phyloP scores from a whole-genome alignment of 2,797 vertebrate species.

The Chloroceryle inda region DNA sequence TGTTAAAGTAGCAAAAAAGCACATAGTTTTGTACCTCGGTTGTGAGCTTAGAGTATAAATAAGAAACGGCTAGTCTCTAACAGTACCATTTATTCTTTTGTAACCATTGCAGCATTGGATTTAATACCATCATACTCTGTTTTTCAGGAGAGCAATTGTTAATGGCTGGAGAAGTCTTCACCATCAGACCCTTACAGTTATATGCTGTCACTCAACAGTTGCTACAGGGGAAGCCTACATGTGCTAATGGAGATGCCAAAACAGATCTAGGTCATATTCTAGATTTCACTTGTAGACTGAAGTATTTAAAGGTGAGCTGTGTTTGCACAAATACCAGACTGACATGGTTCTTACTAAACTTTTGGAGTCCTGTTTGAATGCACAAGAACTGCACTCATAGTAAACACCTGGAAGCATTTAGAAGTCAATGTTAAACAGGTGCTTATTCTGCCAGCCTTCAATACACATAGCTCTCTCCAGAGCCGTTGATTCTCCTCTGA shows the following conservation, averaged over 20 bases:
- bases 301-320: conserved; percentile 92
- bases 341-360: not conserved
- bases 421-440: not conserved
- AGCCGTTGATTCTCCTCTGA: not conserved
- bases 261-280: conserved; percentile 97
- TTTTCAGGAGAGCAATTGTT: conserved; percentile 92
- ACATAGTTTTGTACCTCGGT: not conserved
- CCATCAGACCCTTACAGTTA: conserved; percentile 91
- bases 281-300: conserved; percentile 96
- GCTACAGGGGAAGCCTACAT: conserved; percentile 91
- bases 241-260: conserved; percentile 92
- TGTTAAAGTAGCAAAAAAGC: not conserved
- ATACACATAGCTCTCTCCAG: not conserved
- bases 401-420: not conserved
- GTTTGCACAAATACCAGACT: not conserved
- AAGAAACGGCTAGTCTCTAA: not conserved
- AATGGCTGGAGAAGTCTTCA: conserved; percentile 91
- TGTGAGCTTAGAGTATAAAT: not conserved
- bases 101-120: not conserved
- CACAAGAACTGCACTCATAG: not conserved
- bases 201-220: conserved; percentile 93
- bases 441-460: not conserved
- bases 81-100: not conserved
- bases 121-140: not conserved
- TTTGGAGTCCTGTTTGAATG: not conserved